phyloP scores from a whole-genome alignment of 2,888 invertebrate species.

The Xiphydria camelus region DNA sequence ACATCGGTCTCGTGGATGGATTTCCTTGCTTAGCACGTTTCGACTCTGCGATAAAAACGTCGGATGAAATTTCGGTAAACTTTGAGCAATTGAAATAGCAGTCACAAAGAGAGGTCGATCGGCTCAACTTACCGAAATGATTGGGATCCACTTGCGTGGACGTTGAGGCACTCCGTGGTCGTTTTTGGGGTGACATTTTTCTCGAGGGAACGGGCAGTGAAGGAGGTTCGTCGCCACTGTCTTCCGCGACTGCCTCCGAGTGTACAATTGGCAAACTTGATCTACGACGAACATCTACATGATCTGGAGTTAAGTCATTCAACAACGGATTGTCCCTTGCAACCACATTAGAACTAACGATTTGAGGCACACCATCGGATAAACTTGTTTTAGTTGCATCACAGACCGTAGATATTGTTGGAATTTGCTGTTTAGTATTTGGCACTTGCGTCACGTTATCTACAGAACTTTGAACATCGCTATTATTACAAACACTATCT shows the following conservation, averaged over 20 bases:
- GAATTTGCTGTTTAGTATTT: conserved; percentile 60
- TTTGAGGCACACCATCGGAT: conserved; percentile 54
- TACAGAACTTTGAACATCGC: conserved; percentile 53
- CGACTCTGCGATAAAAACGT: conserved; percentile 38
- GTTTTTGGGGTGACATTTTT: conserved; percentile 66
- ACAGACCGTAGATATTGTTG: conserved; percentile 74
- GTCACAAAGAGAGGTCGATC: conserved; percentile 12
- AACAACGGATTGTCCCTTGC: conserved; percentile 43
- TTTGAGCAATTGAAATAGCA: conserved; percentile 26
- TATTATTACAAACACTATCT: conserved; percentile 54
- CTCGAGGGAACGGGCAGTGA: conserved; percentile 48
- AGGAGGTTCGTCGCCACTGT: conserved; percentile 52
- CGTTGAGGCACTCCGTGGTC: conserved; percentile 78
- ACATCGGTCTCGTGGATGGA: conserved; percentile 78
- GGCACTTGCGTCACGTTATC: conserved; percentile 57
- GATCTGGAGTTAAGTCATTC: conserved; percentile 41
- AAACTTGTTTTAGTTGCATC: conserved; percentile 66
- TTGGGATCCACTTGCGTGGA: conserved; percentile 84
- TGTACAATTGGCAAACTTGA: conserved; percentile 64
- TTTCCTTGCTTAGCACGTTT: conserved; percentile 63
- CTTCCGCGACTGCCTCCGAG: conserved; percentile 48
- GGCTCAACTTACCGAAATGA: conserved; percentile 75
- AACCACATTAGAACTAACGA: conserved; percentile 49
- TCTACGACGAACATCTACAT: conserved; percentile 59
- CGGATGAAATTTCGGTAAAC: conserved; percentile 9